phyloP scores from a whole-genome alignment of 2,888 invertebrate genomes.

The Stramonita haemastoma region DNA sequence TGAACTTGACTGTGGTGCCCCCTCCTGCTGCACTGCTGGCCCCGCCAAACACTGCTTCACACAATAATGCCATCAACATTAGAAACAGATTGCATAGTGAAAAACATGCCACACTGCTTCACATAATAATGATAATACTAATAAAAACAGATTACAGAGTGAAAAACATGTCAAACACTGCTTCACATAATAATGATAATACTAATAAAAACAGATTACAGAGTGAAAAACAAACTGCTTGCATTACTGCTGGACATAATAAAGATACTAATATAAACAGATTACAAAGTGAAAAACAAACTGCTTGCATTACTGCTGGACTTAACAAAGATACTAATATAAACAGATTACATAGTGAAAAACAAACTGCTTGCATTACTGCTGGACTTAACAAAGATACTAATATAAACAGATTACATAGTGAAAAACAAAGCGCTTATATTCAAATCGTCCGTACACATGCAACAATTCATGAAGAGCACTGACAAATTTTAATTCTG shows the following conservation, averaged over 20 bases:
- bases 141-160: neutral
- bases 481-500: too few species aligned
- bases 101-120: neutral
- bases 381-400: neutral
- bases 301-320: neutral
- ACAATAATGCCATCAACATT: neutral
- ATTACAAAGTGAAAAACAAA: too few species aligned
- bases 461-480: too few species aligned
- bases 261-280: neutral
- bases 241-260: neutral
- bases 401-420: neutral
- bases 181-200: neutral
- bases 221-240: neutral
- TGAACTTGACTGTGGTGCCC: slow-evolving; percentile 85
- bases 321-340: neutral
- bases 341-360: too few species aligned
- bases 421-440: neutral
- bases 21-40: slow-evolving; percentile 37
- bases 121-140: neutral
- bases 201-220: neutral
- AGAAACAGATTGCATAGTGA: neutral
- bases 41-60: slow-evolving; percentile 51
- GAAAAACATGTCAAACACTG: neutral
- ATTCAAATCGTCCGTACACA: too few species aligned
- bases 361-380: too few species aligned